Conservation (phyloP, 2,113 vertebrate species). For the Entomyzon cyanotis region DNA sequence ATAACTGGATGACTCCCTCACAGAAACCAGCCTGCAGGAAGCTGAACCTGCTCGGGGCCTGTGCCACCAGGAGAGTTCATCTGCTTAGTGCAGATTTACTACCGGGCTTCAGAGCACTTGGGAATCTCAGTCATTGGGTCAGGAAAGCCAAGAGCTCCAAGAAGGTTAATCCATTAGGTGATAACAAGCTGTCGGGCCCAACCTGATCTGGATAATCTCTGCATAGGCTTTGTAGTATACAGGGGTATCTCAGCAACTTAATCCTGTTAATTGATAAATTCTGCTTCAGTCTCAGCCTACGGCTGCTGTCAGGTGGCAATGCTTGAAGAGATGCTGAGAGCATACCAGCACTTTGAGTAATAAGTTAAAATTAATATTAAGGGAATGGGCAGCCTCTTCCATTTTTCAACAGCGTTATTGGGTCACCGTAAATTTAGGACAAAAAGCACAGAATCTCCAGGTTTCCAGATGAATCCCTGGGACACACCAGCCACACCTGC, state of each 20-base stretch:
- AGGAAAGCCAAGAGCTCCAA: conserved; percentile 16
- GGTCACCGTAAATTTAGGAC: neutral
- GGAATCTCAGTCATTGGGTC: conserved; percentile 47
- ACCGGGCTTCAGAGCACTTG: neutral
- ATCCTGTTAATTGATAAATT: conserved; percentile 40
- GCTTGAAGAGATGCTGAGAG: neutral
- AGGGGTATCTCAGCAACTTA: conserved; percentile 27
- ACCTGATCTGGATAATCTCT: conserved; percentile 41
- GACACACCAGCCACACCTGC: neutral
- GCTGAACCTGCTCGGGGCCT: neutral
- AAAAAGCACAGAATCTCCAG: neutral
- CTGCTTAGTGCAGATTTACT: neutral
- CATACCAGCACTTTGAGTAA: accelerated
- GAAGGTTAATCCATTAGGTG: conserved; percentile 33
- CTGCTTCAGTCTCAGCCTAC: neutral
- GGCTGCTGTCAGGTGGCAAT: neutral
- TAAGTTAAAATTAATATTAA: neutral
- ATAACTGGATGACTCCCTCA: neutral
- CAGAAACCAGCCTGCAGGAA: neutral
- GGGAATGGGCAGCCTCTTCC: neutral
- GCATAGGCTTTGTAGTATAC: neutral
- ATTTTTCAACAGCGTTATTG: neutral
- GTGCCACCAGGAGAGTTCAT: neutral
- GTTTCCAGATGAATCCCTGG: neutral
- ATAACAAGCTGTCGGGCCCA: neutral